Conservation (phyloP, 2,888 invertebrate species). For the Bedellia somnulentella region DNA sequence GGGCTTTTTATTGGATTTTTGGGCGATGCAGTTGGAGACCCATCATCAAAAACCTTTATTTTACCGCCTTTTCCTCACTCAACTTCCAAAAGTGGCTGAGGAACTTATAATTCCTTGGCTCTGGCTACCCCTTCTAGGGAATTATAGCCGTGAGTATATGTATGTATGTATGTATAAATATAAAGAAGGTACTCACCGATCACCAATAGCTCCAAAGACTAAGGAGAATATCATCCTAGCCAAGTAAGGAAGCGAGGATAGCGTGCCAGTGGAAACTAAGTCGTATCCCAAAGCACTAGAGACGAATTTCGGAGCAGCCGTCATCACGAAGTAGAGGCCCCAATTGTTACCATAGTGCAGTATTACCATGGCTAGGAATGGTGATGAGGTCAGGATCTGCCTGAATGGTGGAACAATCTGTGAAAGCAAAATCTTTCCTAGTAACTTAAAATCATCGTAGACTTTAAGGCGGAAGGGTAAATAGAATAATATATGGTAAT, state of each 20-base stretch:
- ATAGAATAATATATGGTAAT: too few species aligned
- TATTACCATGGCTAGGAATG: conserved; percentile 67
- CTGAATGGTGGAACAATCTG: conserved; percentile 68
- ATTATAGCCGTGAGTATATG: too few species aligned
- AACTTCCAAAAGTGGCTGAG: too few species aligned
- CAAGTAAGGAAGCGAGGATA: conserved; percentile 71
- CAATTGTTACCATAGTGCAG: conserved; percentile 77
- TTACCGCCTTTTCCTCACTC: too few species aligned
- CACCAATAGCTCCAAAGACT: conserved; percentile 71
- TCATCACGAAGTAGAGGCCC: conserved; percentile 75
- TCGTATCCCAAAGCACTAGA: conserved; percentile 73
- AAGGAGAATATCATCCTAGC: conserved; percentile 71
- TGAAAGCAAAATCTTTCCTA: conserved; percentile 16
- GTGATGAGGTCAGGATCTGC: conserved; percentile 65
- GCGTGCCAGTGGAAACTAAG: conserved; percentile 68
- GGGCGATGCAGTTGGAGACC: too few species aligned
- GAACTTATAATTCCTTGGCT: too few species aligned
- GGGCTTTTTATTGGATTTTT: too few species aligned
- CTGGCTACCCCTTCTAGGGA: too few species aligned
- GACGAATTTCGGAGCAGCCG: conserved; percentile 74
- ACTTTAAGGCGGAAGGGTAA: too few species aligned
- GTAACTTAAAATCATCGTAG: too few species aligned
- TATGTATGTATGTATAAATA: too few species aligned
- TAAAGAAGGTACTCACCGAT: conserved; percentile 49
- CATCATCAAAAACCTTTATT: too few species aligned